Base-by-base conservation (phyloP, 2,797 vertebrate genomes). In the Denticeps clupeoides region DNA sequence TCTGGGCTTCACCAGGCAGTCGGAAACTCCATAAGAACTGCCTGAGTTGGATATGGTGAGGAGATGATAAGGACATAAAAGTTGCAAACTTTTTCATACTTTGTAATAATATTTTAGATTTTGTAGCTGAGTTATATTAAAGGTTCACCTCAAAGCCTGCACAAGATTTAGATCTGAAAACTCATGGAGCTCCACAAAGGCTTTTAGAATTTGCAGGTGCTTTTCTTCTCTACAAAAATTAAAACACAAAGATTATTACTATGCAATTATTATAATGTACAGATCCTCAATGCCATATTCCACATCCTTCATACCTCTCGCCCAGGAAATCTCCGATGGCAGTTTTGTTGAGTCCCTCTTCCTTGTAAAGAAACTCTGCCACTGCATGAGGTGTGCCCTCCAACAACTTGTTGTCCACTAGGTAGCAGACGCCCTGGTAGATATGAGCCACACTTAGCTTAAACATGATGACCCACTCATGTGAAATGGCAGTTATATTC, bases 21-120 rank as follows among this genome's bases (percentile, higher is more conserved):
- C 92, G 84, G 69, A 96, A 94, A 55, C 90, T 93, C 92, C 92
- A 96, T 16, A 96, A 70, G 56, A 94, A 96, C 73, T 93, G 90
- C 47, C 91, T 93, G 58, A n/a, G n/a, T n/a, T n/a, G n/a, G n/a
- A 6, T 6, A n/a, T 18, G 4, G 3, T 27, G 12, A 15, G 32
- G 15, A 47, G 29, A 9, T 5, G 10, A 2, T n/a, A 15, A n/a
- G n/a, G n/a, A n/a, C n/a, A 24, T 28, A 4, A 4, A 15, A 28
- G 19, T 16, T 8, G 32, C 4, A 21, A 7, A 29, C 15, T 21
- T 16, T 1, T 28, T 3, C 26, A 24, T 19, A 7, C 4, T 7
- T 15, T 5, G 18, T n/a, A n/a, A n/a, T n/a, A n/a, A n/a, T n/a
- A n/a, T n/a, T n/a, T n/a, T n/a, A n/a, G n/a, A n/a, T n/a, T n/a